Evolutionary conservation across 2,888 invertebrate genomes (phyloP), one percentile per base, ranked within the genome.

Genomic region (Caenorhabditis auriculariae): DNA sequence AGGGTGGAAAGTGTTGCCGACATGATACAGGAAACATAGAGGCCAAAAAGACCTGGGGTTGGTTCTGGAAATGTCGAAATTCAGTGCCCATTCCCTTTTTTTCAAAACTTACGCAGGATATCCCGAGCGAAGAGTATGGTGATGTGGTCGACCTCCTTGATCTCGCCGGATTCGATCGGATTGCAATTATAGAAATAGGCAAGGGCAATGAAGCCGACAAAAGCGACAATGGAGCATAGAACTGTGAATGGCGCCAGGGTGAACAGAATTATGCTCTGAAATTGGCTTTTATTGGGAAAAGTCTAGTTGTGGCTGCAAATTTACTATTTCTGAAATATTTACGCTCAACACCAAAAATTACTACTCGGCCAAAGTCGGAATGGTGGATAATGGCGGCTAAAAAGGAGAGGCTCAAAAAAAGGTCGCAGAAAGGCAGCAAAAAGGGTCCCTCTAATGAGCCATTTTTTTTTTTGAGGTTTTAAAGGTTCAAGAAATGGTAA

Each of bases 131-230:
- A 75, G 6, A 70, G 60, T 32, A 77, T 69, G 0, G 74, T 73
- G 35, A 77, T 62, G 48, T 77, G 76, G 46, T 77, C 76, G 21
- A 63, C 68, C 41, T 74, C 66, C 15, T 56, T 51, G 35, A 76
- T 61, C 42, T 69, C 52, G 2, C 67, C 69, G 7, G 72, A 70
- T 37, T 75, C 77, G 23, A 77, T 37, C 0, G 77, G 77, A 56
- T 77, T 75, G 45, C 77, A 77, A 46, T 74, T 62, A 46, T 69
- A 73, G 54, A 67, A 77, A 50, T 74, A 77, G 19, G 77, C 69
- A 17, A 77, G 59, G n/a, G 69, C 74, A n/a, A 77, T 66, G 28
- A 77, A 59, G 6, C 76, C 76, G 19, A 76, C 65, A 32, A 75
- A 74, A 1, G 75, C 59, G 9, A 76, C 76, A 19, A 69, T 71